Conservation (phyloP, 2,113 vertebrate genomes). For the Rhadina sibilatrix region DNA sequence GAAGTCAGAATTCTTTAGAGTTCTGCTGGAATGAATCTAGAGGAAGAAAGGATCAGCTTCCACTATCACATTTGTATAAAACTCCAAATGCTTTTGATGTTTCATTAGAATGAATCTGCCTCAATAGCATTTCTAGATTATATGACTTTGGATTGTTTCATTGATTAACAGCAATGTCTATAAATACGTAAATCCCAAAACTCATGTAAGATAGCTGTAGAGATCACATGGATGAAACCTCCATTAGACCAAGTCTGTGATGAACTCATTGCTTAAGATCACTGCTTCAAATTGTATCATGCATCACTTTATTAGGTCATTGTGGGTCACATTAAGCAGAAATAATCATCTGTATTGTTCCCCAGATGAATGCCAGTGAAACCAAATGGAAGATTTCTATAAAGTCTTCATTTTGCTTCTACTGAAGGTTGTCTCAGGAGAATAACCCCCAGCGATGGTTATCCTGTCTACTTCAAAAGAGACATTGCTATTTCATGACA, state of each 20-base stretch:
- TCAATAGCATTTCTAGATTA: background rate
- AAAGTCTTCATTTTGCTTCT: background rate
- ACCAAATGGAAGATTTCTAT: background rate
- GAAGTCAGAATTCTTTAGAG: background rate
- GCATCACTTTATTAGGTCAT: background rate
- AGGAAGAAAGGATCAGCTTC: background rate
- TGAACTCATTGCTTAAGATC: background rate
- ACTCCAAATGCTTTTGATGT: fast-evolving
- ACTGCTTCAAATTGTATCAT: background rate
- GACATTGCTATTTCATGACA: fast-evolving
- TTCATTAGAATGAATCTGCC: background rate
- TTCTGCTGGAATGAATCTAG: background rate
- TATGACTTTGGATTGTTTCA: background rate
- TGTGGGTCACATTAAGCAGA: background rate
- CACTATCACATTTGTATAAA: background rate
- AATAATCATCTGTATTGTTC: background rate
- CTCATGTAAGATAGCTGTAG: background rate
- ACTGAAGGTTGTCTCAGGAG: background rate
- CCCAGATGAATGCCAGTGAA: background rate
- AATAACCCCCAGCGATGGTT: background rate
- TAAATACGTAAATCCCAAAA: background rate
- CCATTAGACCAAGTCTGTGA: background rate
- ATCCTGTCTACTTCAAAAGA: background rate
- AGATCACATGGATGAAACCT: background rate
- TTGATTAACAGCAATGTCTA: background rate